A percentile compares a stretch with the other conserved stretches of the same genome.
Conservation (phyloP, 23 tunicate genomes). For the Halocynthia roretzi region DNA sequence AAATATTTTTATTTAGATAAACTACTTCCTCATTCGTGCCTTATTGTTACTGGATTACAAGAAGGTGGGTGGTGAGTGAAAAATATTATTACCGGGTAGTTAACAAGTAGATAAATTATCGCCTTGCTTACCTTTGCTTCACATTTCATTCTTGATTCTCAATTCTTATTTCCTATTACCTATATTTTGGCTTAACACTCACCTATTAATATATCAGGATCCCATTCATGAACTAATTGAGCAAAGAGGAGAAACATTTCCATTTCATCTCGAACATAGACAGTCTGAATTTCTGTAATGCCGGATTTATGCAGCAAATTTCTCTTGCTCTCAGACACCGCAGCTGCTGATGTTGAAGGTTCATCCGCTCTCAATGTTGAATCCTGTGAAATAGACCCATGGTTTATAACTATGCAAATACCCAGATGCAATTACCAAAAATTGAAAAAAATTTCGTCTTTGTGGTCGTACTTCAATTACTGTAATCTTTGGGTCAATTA, state of each 20-base stretch:
- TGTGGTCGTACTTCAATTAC: too few species aligned
- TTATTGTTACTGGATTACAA: background rate
- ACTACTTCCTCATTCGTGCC: too few species aligned
- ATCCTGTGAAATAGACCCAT: background rate
- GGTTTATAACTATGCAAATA: background rate
- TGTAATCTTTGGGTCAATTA: too few species aligned
- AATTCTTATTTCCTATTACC: background rate
- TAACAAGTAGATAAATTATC: background rate
- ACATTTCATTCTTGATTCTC: background rate
- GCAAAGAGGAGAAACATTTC: slow-evolving; percentile 30
- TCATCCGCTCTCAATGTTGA: background rate
- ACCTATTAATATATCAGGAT: slow-evolving; percentile 30
- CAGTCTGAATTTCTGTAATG: slow-evolving; percentile 32
- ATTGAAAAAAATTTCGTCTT: too few species aligned
- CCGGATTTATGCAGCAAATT: slow-evolving; percentile 17
- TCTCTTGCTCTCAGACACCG: background rate
- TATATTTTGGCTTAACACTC: background rate
- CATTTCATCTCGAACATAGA: slow-evolving; percentile 32
- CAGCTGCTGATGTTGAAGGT: slow-evolving; percentile 1
- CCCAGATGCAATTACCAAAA: too few species aligned
- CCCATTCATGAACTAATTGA: slow-evolving; percentile 16
- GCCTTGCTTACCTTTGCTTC: background rate
- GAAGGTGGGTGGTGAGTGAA: background rate
- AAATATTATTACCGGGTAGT: background rate
- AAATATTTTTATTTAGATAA: too few species aligned